Percentiles rank a stretch among this genome's conserved stretches.
phyloP scores from a whole-genome alignment of 1,140 invertebrate genomes.

The Platorchestia sp. region DNA sequence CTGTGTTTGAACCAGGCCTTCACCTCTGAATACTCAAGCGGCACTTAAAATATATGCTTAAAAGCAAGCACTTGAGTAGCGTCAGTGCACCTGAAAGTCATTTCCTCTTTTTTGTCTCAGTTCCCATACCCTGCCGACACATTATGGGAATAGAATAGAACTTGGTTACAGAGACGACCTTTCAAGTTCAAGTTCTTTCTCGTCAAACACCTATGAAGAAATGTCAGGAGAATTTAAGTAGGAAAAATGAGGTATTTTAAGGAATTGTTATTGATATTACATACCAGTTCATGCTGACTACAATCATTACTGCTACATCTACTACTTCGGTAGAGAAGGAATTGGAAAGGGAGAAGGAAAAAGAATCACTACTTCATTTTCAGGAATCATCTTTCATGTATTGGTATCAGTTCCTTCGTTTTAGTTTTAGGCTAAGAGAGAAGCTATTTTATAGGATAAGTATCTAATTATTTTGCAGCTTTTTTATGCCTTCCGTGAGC shows the following conservation, averaged over 20 bases:
- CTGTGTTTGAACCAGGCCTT: background rate
- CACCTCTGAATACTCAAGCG: background rate
- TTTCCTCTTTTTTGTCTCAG: background rate
- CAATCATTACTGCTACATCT: background rate
- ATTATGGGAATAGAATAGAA: background rate
- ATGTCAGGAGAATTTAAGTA: background rate
- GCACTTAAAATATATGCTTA: background rate
- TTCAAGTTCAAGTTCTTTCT: background rate
- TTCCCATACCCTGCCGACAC: background rate
- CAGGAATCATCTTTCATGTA: background rate
- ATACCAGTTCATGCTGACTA: too few relatives aligned
- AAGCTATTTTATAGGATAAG: background rate
- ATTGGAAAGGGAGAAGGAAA: background rate
- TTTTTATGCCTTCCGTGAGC: background rate
- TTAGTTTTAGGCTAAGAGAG: background rate
- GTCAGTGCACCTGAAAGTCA: background rate
- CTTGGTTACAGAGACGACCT: background rate
- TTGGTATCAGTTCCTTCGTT: background rate
- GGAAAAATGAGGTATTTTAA: background rate
- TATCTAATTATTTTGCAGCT: background rate
- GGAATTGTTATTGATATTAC: too few relatives aligned
- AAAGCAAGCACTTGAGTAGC: background rate
- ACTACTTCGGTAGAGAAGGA: background rate
- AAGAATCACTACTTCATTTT: background rate
- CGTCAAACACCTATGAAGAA: background rate